Evolutionary conservation across 1,140 invertebrate genomes (phyloP), one percentile per base, ranked within the genome.

Genomic region (Drosophila pachea): DNA sequence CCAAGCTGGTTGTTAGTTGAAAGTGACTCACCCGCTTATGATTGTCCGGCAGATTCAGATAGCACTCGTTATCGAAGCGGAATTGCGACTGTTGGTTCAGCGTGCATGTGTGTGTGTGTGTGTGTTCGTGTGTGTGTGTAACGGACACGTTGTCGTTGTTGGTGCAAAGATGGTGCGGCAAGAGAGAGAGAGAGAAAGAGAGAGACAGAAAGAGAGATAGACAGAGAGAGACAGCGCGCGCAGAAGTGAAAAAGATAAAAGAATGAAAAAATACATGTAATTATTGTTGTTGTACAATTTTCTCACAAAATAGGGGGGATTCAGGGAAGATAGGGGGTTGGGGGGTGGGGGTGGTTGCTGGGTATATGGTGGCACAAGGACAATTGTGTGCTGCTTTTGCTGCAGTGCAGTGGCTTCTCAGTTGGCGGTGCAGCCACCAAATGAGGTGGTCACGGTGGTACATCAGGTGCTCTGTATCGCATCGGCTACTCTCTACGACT

Each of bases 1-100:
- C 78, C 72, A 74, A 63, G 54, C 53, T 69, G 42, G 78, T 63
- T 66, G 79, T 68, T 74, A 78, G 81, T 86, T 86, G 82, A 81
- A 86, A 86, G 76, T 84, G 82, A 95, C 95, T 96, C 95, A 97
- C 96, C 95, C 95, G 93, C 93, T 95, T 96, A 91, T 97, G 95
- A 92, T 97, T 97, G 91, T 98, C 97, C 90, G 96, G 96, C 89
- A 98, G 93, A 92, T 95, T 96, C 90, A 97, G 93, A 91, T 96
- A 95, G 92, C 96, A 97, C 92, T 99, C 98, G 92, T 98, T 98
- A 92, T 98, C 97, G 92, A 98, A 99, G 88, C 97, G 94, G 92
- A 99, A 99, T 91, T 99, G 97, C 93, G 97, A 98, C 97, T 98
- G 93, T 88, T 35, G 50, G 55, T 7, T 42, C 32, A 32, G 33